These are phyloP conservation scores for Ceratina japonica DNA, from an alignment of 1,140 invertebrate species.

Conservation along the genomic window DNA sequence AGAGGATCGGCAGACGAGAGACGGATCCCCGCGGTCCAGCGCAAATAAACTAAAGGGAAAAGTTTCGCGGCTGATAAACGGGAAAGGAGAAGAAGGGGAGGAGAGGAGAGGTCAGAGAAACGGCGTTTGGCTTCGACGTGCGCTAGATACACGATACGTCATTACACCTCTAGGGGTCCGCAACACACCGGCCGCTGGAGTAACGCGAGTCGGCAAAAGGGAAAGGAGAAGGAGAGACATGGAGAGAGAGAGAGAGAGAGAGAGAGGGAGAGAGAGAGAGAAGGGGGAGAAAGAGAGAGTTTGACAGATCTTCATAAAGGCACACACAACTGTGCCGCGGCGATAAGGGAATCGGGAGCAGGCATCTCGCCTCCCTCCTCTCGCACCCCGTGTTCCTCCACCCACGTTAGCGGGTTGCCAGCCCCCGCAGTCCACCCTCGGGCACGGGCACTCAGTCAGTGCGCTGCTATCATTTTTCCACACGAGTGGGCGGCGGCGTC, in stretches of 20 bases:
- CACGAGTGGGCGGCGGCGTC: slow-evolving; percentile 67
- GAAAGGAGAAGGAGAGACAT: slow-evolving; percentile 13
- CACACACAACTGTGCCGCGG: slow-evolving; percentile 73
- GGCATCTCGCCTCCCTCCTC: slow-evolving; percentile 66
- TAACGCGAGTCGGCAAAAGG: slow-evolving; percentile 47
- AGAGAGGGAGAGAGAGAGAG: slow-evolving; percentile 56
- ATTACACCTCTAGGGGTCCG: slow-evolving; percentile 56
- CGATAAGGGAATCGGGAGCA: slow-evolving; percentile 72
- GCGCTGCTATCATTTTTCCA: slow-evolving; percentile 69
- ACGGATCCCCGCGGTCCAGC: not conserved
- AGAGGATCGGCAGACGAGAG: not conserved
- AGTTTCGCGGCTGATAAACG: slow-evolving; percentile 28
- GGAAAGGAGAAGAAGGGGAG: slow-evolving; percentile 26
- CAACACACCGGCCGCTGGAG: slow-evolving; percentile 59
- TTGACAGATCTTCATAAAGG: slow-evolving; percentile 76
- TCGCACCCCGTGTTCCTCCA: slow-evolving; percentile 32
- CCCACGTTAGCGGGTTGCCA: slow-evolving; percentile 27
- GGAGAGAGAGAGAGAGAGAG: slow-evolving; percentile 7
- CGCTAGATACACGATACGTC: slow-evolving; percentile 60
- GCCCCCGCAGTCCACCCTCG: slow-evolving; percentile 65
- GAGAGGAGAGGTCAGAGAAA: slow-evolving; percentile 37
- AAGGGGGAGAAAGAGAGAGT: slow-evolving; percentile 60
- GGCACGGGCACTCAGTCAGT: slow-evolving; percentile 67
- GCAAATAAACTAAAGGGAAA: slow-evolving; percentile 27
- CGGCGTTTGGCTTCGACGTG: slow-evolving; percentile 45